phyloP scores from a whole-genome alignment of 2,888 invertebrate species.

The Lithodes maja region DNA sequence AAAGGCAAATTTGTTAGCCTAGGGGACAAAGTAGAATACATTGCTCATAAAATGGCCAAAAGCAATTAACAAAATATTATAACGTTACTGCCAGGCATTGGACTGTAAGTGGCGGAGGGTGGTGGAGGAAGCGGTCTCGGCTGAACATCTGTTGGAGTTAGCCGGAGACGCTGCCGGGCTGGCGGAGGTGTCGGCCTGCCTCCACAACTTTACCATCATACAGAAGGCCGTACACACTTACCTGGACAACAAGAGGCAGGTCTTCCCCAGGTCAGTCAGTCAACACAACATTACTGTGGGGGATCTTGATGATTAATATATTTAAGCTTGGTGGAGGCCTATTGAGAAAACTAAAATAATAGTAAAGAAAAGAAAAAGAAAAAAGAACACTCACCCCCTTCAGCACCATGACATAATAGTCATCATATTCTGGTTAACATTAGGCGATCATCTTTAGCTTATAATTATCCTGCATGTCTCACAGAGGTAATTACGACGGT shows the following conservation, averaged over 20 bases:
- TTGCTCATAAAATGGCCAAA: no score
- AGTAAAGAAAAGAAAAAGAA: no score
- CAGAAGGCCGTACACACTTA: constrained; percentile 81
- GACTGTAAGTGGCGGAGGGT: constrained; percentile 73
- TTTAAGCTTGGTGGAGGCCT: not conserved
- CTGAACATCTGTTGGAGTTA: constrained; percentile 82
- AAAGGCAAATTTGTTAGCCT: no score
- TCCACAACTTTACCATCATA: constrained; percentile 43
- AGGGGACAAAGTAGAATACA: no score
- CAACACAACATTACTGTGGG: not conserved
- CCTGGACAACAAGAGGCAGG: constrained; percentile 84
- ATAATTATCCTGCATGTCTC: no score
- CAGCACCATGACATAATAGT: no score
- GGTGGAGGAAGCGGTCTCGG: constrained; percentile 82
- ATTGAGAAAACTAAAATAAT: no score
- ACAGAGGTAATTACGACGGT: no score
- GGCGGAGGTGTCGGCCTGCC: constrained; percentile 23
- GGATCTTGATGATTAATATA: not conserved
- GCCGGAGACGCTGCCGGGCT: constrained; percentile 76
- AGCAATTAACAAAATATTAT: no score
- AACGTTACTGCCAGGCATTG: constrained; percentile 34
- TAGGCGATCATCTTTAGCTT: no score
- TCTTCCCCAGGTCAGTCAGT: constrained; percentile 81
- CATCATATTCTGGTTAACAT: no score
- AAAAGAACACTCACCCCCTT: no score